Base-by-base conservation (phyloP, 1,140 invertebrate genomes). In the Prorops nasuta region DNA sequence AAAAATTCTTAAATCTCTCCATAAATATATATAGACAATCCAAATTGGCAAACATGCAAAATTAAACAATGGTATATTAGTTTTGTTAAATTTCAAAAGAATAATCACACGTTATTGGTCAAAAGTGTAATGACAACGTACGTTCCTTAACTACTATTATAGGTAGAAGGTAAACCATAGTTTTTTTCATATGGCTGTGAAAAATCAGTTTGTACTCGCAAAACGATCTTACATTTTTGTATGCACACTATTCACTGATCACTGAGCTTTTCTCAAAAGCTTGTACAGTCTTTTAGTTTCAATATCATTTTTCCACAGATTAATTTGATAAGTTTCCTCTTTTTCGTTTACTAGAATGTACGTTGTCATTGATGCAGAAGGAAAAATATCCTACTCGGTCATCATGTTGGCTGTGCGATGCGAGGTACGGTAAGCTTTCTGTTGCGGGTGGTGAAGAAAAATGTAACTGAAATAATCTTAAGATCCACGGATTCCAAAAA, bases 381-480 rank as follows among this genome's bases (percentile, higher is more conserved):
- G 12, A 51, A 58, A 63, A 54, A 44, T 28, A 40, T 48, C 56
- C 47, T 65, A 63, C 59, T 60, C 63, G 43, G 44, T 54, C 58
- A 60, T 68, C 51, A 50, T 70, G 59, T 49, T 54, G 40, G 32
- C 47, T 46, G 37, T 58, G 9, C 18, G 15, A 32, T 40, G 28
- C 31, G 47, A 32, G 44, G 35, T 36, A 48, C 31, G 24, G 40
- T 46, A n/a, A 42, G 48, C 48, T 47, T 51, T 58, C 52, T 60
- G 55, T 42, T 40, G 21, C 51, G 43, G 50, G 49, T 48, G 49
- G 51, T 43, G 47, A 60, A 67, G 65, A 71, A 73, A 69, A 71
- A 68, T 58, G 57, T 54, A 63, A 61, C 66, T 68, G 52, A 66
- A 66, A 67, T 67, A 65, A 67, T 57, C 59, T 44, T 40, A 59